These are phyloP conservation scores for Agapornis canus DNA, from an alignment of 2,797 vertebrate species.

Conservation along the genomic window DNA sequence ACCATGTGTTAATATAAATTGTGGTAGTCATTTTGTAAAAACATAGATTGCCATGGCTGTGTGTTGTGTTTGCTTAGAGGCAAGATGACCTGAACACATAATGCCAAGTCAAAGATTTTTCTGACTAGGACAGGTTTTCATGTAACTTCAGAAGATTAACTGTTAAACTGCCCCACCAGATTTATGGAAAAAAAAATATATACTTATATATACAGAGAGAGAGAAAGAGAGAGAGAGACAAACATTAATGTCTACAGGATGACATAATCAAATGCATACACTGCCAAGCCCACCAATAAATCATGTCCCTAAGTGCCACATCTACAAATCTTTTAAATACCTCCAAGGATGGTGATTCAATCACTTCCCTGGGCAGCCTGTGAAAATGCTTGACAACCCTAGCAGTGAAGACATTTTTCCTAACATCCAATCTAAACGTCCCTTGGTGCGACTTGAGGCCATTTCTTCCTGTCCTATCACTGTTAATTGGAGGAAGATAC, in stretches of 20 bases:
- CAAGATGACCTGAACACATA: not conserved
- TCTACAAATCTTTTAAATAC: rapidly evolving
- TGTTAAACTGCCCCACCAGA: not conserved
- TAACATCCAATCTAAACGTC: not conserved
- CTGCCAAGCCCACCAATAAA: not conserved
- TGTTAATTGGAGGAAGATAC: not conserved
- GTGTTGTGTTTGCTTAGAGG: not conserved
- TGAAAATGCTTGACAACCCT: not conserved
- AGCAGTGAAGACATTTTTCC: not conserved
- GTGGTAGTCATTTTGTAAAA: not conserved
- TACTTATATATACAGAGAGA: not conserved
- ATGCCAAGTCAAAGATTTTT: not conserved
- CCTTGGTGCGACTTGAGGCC: not conserved
- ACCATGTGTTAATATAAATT: not conserved
- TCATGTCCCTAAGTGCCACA: not conserved
- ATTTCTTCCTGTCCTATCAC: not conserved
- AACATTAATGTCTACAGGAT: not conserved
- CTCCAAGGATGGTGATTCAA: not conserved
- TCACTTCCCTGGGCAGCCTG: not conserved
- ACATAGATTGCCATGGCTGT: not conserved
- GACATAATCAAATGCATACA: not conserved
- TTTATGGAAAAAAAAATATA: not conserved
- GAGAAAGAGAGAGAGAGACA: not conserved
- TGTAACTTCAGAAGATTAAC: not conserved
- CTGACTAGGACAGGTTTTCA: not conserved